phyloP scores from a whole-genome alignment of 2,888 invertebrate genomes.

The Quadroppia sp. region DNA sequence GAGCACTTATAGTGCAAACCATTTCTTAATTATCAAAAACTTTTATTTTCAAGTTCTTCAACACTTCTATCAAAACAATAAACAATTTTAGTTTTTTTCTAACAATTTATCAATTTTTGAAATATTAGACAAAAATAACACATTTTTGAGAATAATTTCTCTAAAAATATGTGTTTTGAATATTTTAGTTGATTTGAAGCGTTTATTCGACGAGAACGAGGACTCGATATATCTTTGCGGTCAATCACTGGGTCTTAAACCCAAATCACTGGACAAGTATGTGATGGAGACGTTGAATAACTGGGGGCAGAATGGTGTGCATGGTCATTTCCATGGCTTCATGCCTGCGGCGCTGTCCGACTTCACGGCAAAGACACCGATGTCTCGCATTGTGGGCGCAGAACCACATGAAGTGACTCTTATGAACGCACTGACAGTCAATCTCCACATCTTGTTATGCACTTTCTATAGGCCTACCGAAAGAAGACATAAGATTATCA shows the following conservation, averaged over 20 bases:
- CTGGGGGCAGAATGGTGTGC: slow-evolving; percentile 55
- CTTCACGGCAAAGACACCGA: slow-evolving; percentile 47
- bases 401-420: slow-evolving; percentile 55
- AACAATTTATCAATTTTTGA: too few species aligned
- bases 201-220: slow-evolving; percentile 52
- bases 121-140: too few species aligned
- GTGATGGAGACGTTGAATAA: slow-evolving; percentile 55
- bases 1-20: too few species aligned
- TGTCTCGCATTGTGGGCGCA: slow-evolving; percentile 49
- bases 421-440: slow-evolving; percentile 60
- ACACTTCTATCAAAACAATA: too few species aligned
- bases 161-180: not conserved
- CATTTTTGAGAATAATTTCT: not conserved
- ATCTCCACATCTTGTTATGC: slow-evolving; percentile 58
- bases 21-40: too few species aligned
- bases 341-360: slow-evolving; percentile 51
- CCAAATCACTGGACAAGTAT: slow-evolving; percentile 54
- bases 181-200: slow-evolving; percentile 50
- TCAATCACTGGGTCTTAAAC: slow-evolving; percentile 60
- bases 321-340: slow-evolving; percentile 50
- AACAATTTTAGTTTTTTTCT: too few species aligned
- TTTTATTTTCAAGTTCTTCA: too few species aligned
- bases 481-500: slow-evolving; percentile 57
- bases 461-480: slow-evolving; percentile 59
- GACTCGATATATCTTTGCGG: slow-evolving; percentile 59